Base-by-base conservation (phyloP, 92 coral and sea anemone genomes). In the Paragorgia papillata region DNA sequence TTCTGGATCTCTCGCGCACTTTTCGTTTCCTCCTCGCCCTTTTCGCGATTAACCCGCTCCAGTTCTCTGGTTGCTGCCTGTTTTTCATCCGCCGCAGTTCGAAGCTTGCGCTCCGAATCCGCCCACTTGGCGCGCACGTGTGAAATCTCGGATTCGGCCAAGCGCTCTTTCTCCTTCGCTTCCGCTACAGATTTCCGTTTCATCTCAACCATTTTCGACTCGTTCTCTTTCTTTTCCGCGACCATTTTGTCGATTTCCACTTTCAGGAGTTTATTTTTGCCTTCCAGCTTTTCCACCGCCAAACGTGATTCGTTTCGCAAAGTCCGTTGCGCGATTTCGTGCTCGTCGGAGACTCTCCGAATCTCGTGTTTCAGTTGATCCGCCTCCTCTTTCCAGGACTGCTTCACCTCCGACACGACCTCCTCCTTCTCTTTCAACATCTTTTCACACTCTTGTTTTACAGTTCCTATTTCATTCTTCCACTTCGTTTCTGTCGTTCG, bases 381-480 rank as follows among this genome's bases (percentile, higher is more conserved):
- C n/a, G 54, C 61, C 18, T 82, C 86, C 40, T 82, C 58, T 31
- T 82, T 70, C 50, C 88, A 75, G 8, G 80, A 18, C 33, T 75
- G 39, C 69, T 84, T 86, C 35, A 86, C 87, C 33, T 71, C 76
- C 30, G 62, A 87, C 26, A 82, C 80, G 39, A 87, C 65, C 44
- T 88, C 80, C 9, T 90, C 37, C 40, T 86, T 83, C 41, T 75
- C 73, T 58, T 87, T 71, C 51, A 71, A 81, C 41, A 84, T 61
- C 51, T 84, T 74, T 9, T 85, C 88, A 37, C 73, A 63, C 65
- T 85, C 79, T 29, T 68, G 78, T 59, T 69, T 74, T 57, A 64
- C 48, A 7, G 46, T 63, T 24, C 68, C 77, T 19, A 59, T 57
- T 76, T 85, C 84, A 26, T 79, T 79, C 31, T 79, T 44, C 54